Base-by-base conservation (phyloP, 37 sponge, comb jelly and placozoan species). In the Beroe ovata region DNA sequence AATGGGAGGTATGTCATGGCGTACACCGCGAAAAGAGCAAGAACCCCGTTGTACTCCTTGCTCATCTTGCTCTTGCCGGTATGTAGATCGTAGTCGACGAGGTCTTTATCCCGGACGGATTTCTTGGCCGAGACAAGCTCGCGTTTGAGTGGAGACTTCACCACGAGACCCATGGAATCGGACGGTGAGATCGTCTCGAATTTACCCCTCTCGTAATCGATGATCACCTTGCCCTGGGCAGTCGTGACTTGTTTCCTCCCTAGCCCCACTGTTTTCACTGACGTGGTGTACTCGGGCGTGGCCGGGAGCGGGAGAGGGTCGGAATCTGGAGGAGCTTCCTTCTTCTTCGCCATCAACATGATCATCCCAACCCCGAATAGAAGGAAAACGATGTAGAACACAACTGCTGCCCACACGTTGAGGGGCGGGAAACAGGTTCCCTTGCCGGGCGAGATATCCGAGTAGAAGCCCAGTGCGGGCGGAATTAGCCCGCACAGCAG, bases 1-100 rank as follows among this genome's bases (percentile, higher is more conserved):
- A 77, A 77, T n/a, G 84, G 84, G n/a, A 77, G 84, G 84, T 77
- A 77, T 1, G 38, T 36, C 0, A 77, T 77, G 41, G 84, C 84
- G 47, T 77, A 77, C n/a, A 77, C 36, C 1, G 84, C 28, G 54
- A 77, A 77, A n/a, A 77, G 84, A 77, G 84, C 84, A 19, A 77
- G 84, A 3, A 77, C 84, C 1, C 84, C 84, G 47, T 77, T 77
- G 28, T 77, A 77, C 54, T 77, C 84, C 54, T 77, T 77, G 47
- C 84, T 77, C 84, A 77, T 77, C 84, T 77, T 77, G 47, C 84
- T 77, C 84, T 77, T 77, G 1, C 84, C 84, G 1, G 84, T 77
- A 36, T 77, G 84, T 6, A 77, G 84, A 20, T 77, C 84, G 54
- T 77, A 77, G 22, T 77, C 84, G 25, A 77, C 84, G 3, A 77